Base-by-base conservation (phyloP, 2,113 vertebrate genomes). In the Nerophis lumbriciformis region DNA sequence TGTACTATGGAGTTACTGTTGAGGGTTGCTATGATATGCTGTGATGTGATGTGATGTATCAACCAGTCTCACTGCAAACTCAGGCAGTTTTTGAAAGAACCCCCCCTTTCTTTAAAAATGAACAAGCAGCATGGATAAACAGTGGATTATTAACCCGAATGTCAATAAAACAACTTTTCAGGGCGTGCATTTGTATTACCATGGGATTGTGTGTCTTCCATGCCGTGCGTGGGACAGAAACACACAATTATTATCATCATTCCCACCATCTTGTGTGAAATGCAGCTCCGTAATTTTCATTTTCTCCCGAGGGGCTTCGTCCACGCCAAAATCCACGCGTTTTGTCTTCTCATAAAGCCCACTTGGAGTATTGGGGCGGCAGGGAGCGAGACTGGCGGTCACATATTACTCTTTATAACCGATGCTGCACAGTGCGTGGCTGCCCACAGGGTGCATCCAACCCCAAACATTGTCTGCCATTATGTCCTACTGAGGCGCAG, bases 381-480 rank as follows among this genome's bases (percentile, higher is more conserved):
- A 39, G 54, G 71, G 71, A 75, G 66, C 75, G 56, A 85, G 81
- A 83, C 83, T 83, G 71, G 79, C 16, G 78, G 83, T 85, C 83
- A 86, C 80, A 86, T 89, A 82, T 85, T 77, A 77, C 82, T 73
- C 82, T 87, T 86, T 88, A 79, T 87, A 88, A 86, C 77, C 80
- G 83, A 86, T 85, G 81, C 87, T 85, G 77, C 84, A 88, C 80
- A 85, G 83, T 83, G 81, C 81, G 75, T 72, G 79, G 82, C 77
- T 80, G 72, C 85, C 80, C 82, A 73, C 79, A 80, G 74, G 73
- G 75, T 78, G 84, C 80, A 85, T 86, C 85, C 10, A 86, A 84
- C 83, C 85, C 85, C 83, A 87, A 84, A 85, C 81, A 86, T 77
- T 81, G 82, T 82, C 74, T 82, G 81, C 83, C 81, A 80, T 86